Conservation (phyloP, 2,113 vertebrate species). For the Lepus timidus region DNA sequence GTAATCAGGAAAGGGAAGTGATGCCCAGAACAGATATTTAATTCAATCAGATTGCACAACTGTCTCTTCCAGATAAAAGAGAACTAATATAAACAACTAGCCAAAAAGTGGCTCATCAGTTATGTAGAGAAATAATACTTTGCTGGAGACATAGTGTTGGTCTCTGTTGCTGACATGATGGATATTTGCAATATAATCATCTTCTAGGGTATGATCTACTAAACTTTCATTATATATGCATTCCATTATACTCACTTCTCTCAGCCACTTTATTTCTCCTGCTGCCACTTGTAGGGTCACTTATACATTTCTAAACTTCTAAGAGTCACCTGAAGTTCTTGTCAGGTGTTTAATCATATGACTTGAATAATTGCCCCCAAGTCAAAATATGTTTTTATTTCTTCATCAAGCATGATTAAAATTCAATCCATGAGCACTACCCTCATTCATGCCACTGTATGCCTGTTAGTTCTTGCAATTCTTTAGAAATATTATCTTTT, state of each 20-base stretch:
- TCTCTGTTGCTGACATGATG: neutral
- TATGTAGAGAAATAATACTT: neutral
- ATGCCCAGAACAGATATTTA: neutral
- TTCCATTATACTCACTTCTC: neutral
- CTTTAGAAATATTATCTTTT: neutral
- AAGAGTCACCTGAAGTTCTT: neutral
- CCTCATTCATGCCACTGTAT: neutral
- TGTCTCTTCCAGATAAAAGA: neutral
- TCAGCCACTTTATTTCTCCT: neutral
- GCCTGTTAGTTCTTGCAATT: neutral
- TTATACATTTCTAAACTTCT: neutral
- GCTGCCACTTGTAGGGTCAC: neutral
- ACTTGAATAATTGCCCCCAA: neutral
- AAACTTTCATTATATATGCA: neutral
- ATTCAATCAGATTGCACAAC: neutral
- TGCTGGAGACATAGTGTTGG: neutral
- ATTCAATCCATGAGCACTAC: neutral
- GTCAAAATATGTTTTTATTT: neutral
- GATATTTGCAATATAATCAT: neutral
- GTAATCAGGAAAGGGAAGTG: neutral
- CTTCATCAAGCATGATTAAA: constrained; percentile 26
- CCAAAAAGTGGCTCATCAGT: neutral
- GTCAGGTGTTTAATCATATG: neutral
- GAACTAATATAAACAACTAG: neutral
- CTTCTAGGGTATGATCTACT: neutral